Evolutionary conservation across 2,113 vertebrate genomes (phyloP).

Genomic region (Lagopus leucura): DNA sequence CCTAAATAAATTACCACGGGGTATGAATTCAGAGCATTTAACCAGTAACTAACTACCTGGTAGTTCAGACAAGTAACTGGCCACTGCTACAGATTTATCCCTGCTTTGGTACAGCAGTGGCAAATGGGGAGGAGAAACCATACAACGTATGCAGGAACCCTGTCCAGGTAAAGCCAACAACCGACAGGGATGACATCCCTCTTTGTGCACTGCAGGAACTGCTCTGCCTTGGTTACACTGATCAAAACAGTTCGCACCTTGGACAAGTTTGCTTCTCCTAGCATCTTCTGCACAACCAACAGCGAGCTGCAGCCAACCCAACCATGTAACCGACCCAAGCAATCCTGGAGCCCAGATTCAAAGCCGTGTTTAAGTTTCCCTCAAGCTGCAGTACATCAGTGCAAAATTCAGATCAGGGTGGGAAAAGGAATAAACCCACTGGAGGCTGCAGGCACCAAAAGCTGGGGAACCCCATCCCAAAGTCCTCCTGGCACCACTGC

Average conservation of each 20-base stretch:
- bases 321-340: neutral
- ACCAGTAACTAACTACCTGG: neutral
- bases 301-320: neutral
- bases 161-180: neutral
- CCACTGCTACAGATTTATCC: neutral
- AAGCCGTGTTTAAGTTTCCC: neutral
- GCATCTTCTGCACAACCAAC: neutral
- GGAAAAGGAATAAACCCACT: neutral
- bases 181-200: neutral
- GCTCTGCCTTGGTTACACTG: neutral
- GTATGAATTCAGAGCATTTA: neutral
- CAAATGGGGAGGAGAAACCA: neutral
- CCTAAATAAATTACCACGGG: neutral
- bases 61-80: neutral
- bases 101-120: neutral
- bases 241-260: neutral
- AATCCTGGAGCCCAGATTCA: neutral
- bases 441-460: neutral
- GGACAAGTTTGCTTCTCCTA: neutral
- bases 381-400: neutral
- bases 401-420: neutral
- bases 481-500: accelerated
- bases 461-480: neutral
- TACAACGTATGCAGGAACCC: neutral
- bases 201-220: neutral